Conservation (phyloP, 2,113 vertebrate species). For the Lontra canadensis region DNA sequence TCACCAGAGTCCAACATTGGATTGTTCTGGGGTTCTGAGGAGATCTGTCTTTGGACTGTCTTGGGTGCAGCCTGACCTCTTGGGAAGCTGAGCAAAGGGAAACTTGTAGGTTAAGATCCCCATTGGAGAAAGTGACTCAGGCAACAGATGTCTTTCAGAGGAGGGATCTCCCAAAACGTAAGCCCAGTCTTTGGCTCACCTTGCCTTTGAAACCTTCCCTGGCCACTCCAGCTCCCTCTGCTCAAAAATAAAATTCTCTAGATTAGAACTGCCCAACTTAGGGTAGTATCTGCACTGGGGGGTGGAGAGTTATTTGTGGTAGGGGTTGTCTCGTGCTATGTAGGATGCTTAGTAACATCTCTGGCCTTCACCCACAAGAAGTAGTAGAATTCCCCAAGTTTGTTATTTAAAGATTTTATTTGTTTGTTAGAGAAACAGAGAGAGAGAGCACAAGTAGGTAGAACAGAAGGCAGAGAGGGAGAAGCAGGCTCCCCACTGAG, state of each 20-base stretch:
- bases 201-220: background rate
- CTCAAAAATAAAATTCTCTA: background rate
- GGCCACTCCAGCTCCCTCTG: background rate
- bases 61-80: background rate
- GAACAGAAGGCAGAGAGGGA: no score
- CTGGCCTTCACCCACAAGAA: background rate
- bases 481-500: no score
- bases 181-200: background rate
- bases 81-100: background rate
- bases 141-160: background rate
- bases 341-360: no score
- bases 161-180: background rate
- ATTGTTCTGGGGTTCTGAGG: background rate
- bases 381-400: background rate
- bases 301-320: background rate
- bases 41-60: background rate
- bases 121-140: background rate
- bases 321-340: fast-evolving
- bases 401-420: no score
- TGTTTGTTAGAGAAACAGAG: no score
- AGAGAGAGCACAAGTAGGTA: no score
- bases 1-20: fast-evolving
- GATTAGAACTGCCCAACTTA: background rate
- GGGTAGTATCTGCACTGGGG: background rate
- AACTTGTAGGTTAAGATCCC: background rate